Percentiles rank a stretch among this genome's conserved stretches.
Evolutionary conservation across 1,140 invertebrate species (phyloP).

Genomic region (Microplitis demolitor): DNA sequence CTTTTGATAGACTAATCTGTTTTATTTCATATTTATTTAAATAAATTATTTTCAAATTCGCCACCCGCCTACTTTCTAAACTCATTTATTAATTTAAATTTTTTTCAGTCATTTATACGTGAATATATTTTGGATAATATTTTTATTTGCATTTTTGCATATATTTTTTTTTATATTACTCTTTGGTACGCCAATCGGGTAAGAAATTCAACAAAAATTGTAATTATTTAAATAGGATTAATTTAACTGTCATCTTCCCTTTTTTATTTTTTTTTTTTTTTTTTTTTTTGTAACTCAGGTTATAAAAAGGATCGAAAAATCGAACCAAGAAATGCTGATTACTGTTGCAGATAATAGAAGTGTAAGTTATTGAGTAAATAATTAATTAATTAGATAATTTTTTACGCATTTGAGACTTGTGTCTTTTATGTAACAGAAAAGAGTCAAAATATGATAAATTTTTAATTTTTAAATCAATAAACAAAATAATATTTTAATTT

Average conservation of each 20-base stretch:
- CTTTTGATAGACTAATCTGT: background rate
- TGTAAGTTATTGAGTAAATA: constrained; percentile 32
- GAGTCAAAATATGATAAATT: background rate
- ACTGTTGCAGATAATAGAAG: constrained; percentile 44
- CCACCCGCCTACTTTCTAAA: background rate
- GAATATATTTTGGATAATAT: constrained; percentile 51
- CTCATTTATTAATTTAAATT: background rate
- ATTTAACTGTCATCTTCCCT: background rate
- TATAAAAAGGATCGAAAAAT: constrained; percentile 46
- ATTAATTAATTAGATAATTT: too few species aligned
- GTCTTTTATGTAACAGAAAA: too few species aligned
- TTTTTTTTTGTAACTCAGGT: constrained; percentile 40
- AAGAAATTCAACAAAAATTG: constrained; percentile 18
- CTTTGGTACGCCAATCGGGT: constrained; percentile 54
- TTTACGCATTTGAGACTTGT: too few species aligned
- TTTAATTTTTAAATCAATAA: background rate
- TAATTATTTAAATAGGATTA: background rate
- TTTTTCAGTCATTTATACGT: constrained; percentile 48
- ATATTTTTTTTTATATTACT: constrained; percentile 47
- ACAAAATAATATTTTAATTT: background rate
- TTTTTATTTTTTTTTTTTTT: too few species aligned
- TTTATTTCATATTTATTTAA: background rate
- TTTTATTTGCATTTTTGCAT: constrained; percentile 47
- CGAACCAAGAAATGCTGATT: constrained; percentile 43
- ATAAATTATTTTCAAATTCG: background rate